These are phyloP conservation scores for Latrodectus elegans DNA, from an alignment of 2,888 invertebrate genomes.

Conservation along the genomic window DNA sequence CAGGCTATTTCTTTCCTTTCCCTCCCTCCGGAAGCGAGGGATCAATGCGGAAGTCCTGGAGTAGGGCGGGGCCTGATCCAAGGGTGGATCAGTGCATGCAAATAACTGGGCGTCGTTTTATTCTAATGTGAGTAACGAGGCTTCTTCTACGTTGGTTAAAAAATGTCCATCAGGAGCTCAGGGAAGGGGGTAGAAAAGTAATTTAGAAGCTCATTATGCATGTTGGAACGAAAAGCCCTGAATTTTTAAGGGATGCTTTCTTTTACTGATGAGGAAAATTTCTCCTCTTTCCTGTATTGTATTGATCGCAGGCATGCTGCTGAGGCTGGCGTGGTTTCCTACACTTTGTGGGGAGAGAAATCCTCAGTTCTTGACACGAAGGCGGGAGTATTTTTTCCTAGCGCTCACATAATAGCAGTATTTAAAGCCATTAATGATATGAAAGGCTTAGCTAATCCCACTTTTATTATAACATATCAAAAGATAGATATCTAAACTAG, in stretches of 20 bases:
- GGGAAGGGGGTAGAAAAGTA: conserved; percentile 19
- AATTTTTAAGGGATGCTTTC: conserved; percentile 65
- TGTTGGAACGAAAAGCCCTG: conserved; percentile 43
- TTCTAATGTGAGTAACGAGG: conserved; percentile 47
- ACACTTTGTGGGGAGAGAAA: conserved; percentile 9
- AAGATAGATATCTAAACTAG: neutral
- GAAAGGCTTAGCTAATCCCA: conserved; percentile 3
- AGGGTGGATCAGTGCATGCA: conserved; percentile 58
- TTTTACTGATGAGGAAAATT: conserved; percentile 38
- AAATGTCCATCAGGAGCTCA: conserved; percentile 45
- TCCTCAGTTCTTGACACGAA: neutral
- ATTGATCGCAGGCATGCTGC: conserved; percentile 41
- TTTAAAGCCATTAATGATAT: conserved; percentile 5
- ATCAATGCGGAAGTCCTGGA: conserved; percentile 44
- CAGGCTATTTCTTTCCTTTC: neutral
- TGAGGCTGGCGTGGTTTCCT: neutral
- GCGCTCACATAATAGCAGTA: conserved; percentile 2
- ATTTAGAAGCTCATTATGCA: conserved; percentile 63
- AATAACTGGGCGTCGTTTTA: conserved; percentile 67
- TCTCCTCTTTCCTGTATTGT: conserved; percentile 25
- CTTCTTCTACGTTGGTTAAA: conserved; percentile 44
- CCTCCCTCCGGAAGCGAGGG: conserved; percentile 35
- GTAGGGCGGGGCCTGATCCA: conserved; percentile 27
- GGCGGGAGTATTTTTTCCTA: conserved; percentile 10
- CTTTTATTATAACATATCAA: neutral